These are phyloP conservation scores for Galemys pyrenaicus DNA, from an alignment of 2,113 vertebrate species.

Conservation along the genomic window DNA sequence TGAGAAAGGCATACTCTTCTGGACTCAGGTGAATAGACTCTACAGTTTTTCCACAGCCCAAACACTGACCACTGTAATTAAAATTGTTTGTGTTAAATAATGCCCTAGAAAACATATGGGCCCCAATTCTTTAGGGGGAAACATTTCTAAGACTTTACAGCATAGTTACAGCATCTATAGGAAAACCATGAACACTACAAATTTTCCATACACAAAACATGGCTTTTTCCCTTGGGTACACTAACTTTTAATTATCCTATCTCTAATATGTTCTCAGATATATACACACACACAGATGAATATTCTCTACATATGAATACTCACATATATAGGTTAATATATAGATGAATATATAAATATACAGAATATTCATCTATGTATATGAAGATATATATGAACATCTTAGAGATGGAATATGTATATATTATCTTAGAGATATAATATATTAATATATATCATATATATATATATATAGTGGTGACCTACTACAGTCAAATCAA, in stretches of 20 bases:
- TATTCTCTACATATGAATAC: too few species aligned
- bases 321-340: too few species aligned
- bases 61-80: slow-evolving; percentile 89
- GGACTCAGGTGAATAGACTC: slow-evolving; percentile 92
- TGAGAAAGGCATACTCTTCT: slow-evolving; percentile 92
- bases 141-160: background rate
- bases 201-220: background rate
- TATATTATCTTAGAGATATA: too few species aligned
- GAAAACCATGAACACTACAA: background rate
- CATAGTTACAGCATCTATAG: background rate
- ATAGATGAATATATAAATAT: too few species aligned
- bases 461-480: background rate
- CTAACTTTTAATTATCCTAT: slow-evolving; percentile 31
- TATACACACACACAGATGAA: too few species aligned
- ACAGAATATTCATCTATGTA: too few species aligned
- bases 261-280: background rate
- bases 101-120: slow-evolving; percentile 16
- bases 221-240: background rate
- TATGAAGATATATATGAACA: too few species aligned
- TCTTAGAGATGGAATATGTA: too few species aligned
- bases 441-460: too few species aligned
- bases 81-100: slow-evolving; percentile 27
- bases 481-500: background rate
- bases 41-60: slow-evolving; percentile 86
- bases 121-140: background rate